phyloP scores from a whole-genome alignment of 1,140 invertebrate species.

The Microplitis mediator region DNA sequence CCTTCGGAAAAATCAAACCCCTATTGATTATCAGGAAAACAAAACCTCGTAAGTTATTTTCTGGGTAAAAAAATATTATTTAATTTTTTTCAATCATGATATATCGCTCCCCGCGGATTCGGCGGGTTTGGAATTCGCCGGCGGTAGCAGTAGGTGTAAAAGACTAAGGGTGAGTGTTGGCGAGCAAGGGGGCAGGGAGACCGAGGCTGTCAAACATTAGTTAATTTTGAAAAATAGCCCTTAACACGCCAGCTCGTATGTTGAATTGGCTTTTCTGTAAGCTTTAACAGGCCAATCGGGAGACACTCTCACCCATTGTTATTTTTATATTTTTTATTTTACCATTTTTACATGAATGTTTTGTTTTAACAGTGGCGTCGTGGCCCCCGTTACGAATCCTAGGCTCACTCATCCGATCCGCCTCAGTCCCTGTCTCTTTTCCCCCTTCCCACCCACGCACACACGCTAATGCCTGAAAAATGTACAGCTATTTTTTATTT shows the following conservation, averaged over 20 bases:
- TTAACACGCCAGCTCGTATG: slow-evolving; percentile 42
- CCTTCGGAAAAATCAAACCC: no score
- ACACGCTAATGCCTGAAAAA: slow-evolving; percentile 64
- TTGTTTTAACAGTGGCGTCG: neutral
- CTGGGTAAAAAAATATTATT: no score
- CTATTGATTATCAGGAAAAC: no score
- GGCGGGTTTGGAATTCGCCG: neutral
- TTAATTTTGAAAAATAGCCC: slow-evolving; percentile 55
- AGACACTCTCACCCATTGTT: slow-evolving; percentile 38
- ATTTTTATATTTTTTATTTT: neutral
- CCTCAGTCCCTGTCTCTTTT: slow-evolving; percentile 17
- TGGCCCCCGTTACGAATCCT: neutral
- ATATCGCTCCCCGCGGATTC: neutral
- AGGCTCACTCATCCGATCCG: neutral
- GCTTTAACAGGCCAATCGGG: slow-evolving; percentile 51
- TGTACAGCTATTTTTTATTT: slow-evolving; percentile 65
- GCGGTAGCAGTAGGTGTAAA: no score
- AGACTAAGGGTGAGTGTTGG: neutral
- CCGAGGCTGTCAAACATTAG: slow-evolving; percentile 50
- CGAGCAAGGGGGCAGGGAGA: neutral
- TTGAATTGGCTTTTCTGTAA: slow-evolving; percentile 46
- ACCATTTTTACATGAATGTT: slow-evolving; percentile 13
- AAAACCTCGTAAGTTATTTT: no score
- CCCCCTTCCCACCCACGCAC: slow-evolving; percentile 39
- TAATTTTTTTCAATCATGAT: neutral